Conservation (phyloP, 2,888 invertebrate species). For the Euspilapteryx auroguttella region DNA sequence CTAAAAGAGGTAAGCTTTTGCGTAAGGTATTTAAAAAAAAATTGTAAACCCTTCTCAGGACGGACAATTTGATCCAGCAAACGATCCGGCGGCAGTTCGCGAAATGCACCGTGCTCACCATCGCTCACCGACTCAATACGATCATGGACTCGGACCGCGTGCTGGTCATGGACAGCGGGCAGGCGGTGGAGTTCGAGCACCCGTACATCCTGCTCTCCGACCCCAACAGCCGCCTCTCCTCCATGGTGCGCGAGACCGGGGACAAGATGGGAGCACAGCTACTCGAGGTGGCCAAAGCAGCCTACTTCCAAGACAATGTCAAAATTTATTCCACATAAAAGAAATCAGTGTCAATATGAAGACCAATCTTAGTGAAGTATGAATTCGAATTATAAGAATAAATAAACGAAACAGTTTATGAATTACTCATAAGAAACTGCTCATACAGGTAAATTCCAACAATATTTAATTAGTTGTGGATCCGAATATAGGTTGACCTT, state of each 20-base stretch:
- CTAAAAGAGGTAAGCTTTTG: too few relatives aligned
- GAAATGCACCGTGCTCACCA: conserved; percentile 84
- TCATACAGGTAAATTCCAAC: too few relatives aligned
- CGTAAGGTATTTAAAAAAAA: too few relatives aligned
- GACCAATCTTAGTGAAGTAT: too few relatives aligned
- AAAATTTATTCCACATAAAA: too few relatives aligned
- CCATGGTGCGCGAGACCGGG: conserved; percentile 64
- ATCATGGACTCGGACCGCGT: conserved; percentile 89
- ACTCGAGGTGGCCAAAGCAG: conserved; percentile 43
- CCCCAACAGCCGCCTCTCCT: conserved; percentile 51
- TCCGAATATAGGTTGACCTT: too few relatives aligned
- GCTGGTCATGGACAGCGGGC: conserved; percentile 65
- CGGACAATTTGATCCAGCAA: conserved; percentile 80
- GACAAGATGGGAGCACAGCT: conserved; percentile 52
- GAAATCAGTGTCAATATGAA: too few relatives aligned
- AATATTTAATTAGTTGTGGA: too few relatives aligned
- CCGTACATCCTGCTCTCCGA: conserved; percentile 61
- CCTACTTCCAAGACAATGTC: conserved; percentile 17
- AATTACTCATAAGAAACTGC: too few relatives aligned
- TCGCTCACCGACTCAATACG: conserved; percentile 90
- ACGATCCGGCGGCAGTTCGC: conserved; percentile 79
- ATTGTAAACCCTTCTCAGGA: too few relatives aligned
- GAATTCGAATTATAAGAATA: too few relatives aligned
- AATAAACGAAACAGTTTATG: too few relatives aligned
- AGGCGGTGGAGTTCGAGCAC: conserved; percentile 66